Evolutionary conservation across 2,113 vertebrate genomes (phyloP), one percentile per base, ranked within the genome.

Genomic region (Perca flavescens): DNA sequence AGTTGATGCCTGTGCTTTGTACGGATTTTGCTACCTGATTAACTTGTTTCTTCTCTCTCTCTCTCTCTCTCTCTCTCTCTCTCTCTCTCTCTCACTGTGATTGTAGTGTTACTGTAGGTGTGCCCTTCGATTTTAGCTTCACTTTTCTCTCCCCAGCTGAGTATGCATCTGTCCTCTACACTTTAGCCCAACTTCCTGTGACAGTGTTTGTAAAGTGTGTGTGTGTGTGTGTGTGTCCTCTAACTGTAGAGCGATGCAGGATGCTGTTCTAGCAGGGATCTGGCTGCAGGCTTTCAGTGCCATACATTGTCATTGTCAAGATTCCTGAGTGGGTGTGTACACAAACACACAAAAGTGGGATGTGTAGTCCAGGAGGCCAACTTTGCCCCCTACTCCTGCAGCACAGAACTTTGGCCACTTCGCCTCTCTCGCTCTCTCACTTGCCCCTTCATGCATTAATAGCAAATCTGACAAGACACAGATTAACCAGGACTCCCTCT

Each of bases 271-370:
- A 83, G 89, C 85, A 86, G 85, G 83, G 82, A 90, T 81, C 84
- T 86, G 76, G 88, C 92, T 94, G 83, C 86, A 86, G 93, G 94
- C 91, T 94, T 90, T 92, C 84, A 89, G 75, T 93, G 93, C 87
- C 90, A 92, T 74, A 77, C 80, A 77, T 84, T 88, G 89, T 95
- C 93, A 93, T 88, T 91, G 91, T 93, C 91, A 94, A 91, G 83
- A 85, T 43, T 78, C 70, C 52, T 80, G 54, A 74, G 68, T 78
- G 77, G 56, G 64, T 67, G 67, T 85, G 79, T 66, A 54, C 56
- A 57, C 80, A 80, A 63, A 88, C 75, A 76, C 71, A 65, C 31
- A 53, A 57, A 77, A 76, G 63, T 65, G 71, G 57, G 52, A 25
- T 36, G 60, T 85, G 22, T 21, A n/a, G 40, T 69, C 14, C 25